A percentile compares a stretch with the other conserved stretches of the same genome.
Conservation (phyloP, 2,888 invertebrate species). For the Drosophila formosana region DNA sequence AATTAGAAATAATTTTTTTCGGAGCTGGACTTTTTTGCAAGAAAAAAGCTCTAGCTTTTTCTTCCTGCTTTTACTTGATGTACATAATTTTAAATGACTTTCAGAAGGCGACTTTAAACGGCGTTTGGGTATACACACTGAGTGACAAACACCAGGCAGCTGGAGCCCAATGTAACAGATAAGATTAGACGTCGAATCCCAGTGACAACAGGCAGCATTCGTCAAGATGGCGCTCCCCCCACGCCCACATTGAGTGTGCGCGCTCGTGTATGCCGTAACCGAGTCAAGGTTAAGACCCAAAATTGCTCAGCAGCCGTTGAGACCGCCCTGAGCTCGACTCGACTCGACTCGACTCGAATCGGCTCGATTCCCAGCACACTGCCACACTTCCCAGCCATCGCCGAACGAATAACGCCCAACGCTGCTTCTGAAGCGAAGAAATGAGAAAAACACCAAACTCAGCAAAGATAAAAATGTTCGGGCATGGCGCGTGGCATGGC, state of each 20-base stretch:
- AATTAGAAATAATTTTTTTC: slow-evolving; percentile 68
- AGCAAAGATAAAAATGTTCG: slow-evolving; percentile 50
- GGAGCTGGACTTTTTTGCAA: slow-evolving; percentile 20
- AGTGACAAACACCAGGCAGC: slow-evolving; percentile 34
- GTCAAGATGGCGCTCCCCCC: slow-evolving; percentile 69
- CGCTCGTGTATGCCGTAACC: slow-evolving; percentile 60
- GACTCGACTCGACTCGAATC: neutral
- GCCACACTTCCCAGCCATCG: neutral
- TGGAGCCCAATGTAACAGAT: slow-evolving; percentile 66
- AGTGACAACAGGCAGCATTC: slow-evolving; percentile 77
- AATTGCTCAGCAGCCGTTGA: slow-evolving; percentile 66
- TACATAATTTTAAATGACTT: slow-evolving; percentile 81
- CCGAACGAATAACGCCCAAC: slow-evolving; percentile 10
- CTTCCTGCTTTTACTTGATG: slow-evolving; percentile 54
- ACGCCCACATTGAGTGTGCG: slow-evolving; percentile 71
- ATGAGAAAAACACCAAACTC: slow-evolving; percentile 24
- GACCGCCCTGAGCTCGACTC: slow-evolving; percentile 21
- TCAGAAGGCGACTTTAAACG: slow-evolving; percentile 71
- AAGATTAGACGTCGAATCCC: slow-evolving; percentile 72
- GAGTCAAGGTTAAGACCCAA: slow-evolving; percentile 76
- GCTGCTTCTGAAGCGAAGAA: slow-evolving; percentile 13
- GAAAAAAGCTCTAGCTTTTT: slow-evolving; percentile 29
- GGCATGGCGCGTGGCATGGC: slow-evolving; percentile 39
- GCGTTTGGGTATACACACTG: slow-evolving; percentile 30
- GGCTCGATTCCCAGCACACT: neutral